Evolutionary conservation across 2,113 vertebrate species (phyloP).

Genomic region (Mus spicilegus): DNA sequence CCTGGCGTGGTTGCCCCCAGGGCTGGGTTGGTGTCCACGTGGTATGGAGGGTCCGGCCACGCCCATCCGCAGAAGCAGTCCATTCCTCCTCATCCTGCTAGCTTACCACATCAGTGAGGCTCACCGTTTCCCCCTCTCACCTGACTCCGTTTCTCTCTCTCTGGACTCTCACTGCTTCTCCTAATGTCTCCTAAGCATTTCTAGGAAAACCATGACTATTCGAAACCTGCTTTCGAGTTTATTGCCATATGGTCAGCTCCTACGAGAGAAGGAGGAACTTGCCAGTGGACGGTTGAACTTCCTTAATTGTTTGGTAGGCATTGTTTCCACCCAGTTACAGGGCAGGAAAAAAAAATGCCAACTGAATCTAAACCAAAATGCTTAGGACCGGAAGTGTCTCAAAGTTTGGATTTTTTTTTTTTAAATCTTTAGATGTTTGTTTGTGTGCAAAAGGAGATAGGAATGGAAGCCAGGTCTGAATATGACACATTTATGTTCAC

Average conservation of each 20-base stretch:
- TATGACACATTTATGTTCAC: neutral
- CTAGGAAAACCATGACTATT: neutral
- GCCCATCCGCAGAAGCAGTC: neutral
- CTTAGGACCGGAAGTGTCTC: neutral
- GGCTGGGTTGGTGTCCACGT: neutral
- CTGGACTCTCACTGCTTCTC: neutral
- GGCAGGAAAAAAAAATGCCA: neutral
- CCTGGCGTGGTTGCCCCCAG: neutral
- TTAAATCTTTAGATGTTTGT: neutral
- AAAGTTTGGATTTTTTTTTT: neutral
- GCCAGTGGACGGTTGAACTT: neutral
- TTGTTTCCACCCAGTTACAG: neutral
- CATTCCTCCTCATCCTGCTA: neutral
- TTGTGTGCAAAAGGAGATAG: neutral
- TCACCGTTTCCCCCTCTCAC: neutral
- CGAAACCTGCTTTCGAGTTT: neutral
- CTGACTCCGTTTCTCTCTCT: neutral
- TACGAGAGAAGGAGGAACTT: neutral
- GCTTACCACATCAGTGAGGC: neutral
- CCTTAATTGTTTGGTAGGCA: neutral
- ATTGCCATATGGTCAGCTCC: neutral
- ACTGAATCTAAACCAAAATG: too few species aligned
- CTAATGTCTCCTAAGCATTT: neutral
- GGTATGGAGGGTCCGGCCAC: neutral
- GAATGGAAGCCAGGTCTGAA: neutral